Evolutionary conservation across 37 sponge, comb jelly and placozoan genomes (phyloP), one percentile per base, ranked within the genome.

Genomic region (Diacarnus erythraeanus): DNA sequence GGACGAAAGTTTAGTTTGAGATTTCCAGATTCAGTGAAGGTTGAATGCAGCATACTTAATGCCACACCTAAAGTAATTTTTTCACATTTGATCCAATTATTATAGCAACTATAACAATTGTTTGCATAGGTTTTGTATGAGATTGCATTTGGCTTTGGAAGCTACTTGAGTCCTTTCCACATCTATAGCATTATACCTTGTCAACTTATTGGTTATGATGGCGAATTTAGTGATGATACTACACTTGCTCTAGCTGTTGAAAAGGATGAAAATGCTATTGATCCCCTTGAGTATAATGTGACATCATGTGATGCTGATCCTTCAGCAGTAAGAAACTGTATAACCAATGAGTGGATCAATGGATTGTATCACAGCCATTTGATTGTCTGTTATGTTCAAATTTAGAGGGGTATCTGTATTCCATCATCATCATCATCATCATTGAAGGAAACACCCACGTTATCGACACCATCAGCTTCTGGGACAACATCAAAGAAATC

Each of bases 391-490:
- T 0, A 86, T 21, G 20, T 35, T n/a, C 34, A 61, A 39, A 3
- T 6, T 20, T 18, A 22, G 5, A 23, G 69, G 26, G 83, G 76
- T 5, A 83, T 38, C 27, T 63, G 33, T 10, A 83, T 57, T 65
- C 76, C 77, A 3, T 64, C 51, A 3, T n/a, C 64, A 69, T 71
- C 80, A 42, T 51, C 67, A 69, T 69, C 74, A 27, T 5, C 9
- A 21, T 57, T 73, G 58, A 3, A 1, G 22, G 80, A 42, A 57
- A 30, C 44, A 17, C 72, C 51, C 6, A 59, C 82, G 2, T 2
- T 26, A 21, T 81, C 72, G 23, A 71, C 36, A 3, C 82, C 82
- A 58, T 81, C 71, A 59, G 38, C 68, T 22, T 79, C 80, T 51
- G 27, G 17, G 1, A 79, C 80, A 2, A 6, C 1, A 67, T 79